Evolutionary conservation across 30 jellyfish, hydroid and myxozoan genomes (phyloP).

Genomic region (Aurelia aurita): DNA sequence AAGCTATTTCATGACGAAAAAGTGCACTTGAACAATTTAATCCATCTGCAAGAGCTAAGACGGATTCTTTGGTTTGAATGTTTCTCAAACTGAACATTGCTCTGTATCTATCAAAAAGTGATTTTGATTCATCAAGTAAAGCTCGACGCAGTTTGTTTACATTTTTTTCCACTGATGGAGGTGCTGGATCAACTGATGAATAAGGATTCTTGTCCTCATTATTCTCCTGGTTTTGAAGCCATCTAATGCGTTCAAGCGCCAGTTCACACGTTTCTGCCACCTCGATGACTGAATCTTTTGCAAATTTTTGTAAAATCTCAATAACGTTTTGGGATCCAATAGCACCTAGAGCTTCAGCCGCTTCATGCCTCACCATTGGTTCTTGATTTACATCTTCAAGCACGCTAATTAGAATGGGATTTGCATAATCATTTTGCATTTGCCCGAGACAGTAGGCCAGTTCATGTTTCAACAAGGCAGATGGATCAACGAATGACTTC

Average conservation of each 20-base stretch:
- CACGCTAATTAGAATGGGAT: slow-evolving; percentile 60
- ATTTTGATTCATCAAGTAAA: slow-evolving; percentile 72
- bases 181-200: slow-evolving; percentile 98
- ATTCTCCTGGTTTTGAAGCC: slow-evolving; percentile 65
- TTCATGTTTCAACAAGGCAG: slow-evolving; percentile 98
- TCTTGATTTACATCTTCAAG: slow-evolving; percentile 79
- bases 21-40: slow-evolving; percentile 88
- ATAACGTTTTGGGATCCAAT: slow-evolving; percentile 72
- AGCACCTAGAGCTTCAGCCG: slow-evolving; percentile 99
- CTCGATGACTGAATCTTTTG: slow-evolving; percentile 70
- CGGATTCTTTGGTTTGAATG: slow-evolving; percentile 68
- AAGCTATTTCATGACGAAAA: slow-evolving; percentile 96
- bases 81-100: slow-evolving; percentile 97
- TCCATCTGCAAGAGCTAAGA: slow-evolving; percentile 84
- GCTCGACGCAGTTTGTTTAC: slow-evolving; percentile 35
- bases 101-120: slow-evolving; percentile 91
- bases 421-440: slow-evolving; percentile 89
- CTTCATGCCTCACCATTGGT: slow-evolving; percentile 97
- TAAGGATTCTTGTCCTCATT: slow-evolving; percentile 54
- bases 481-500: slow-evolving; percentile 76
- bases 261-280: slow-evolving; percentile 99
- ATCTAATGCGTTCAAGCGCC: slow-evolving; percentile 80
- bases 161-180: slow-evolving; percentile 70
- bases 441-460: slow-evolving; percentile 99
- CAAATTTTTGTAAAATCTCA: slow-evolving; percentile 58